Percentiles rank a stretch among this genome's conserved stretches.
Conservation (phyloP, 23 tunicate species). For the Halocynthia aurantium region DNA sequence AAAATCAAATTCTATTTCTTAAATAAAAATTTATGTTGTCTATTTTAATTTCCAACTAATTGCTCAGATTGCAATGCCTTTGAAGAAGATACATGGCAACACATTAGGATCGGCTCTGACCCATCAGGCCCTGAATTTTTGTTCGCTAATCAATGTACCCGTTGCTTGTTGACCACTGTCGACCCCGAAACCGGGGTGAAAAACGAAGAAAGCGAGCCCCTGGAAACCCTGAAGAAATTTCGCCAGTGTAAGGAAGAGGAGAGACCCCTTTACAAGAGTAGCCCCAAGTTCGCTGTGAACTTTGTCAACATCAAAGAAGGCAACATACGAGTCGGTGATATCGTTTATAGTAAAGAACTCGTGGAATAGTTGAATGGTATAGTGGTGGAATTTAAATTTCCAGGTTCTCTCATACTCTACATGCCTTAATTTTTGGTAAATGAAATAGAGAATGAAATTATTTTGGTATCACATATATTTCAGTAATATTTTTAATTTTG, state of each 20-base stretch:
- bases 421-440: too few species aligned
- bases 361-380: too few species aligned
- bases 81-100: constrained; percentile 5
- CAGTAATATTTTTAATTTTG: too few species aligned
- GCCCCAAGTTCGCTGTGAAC: constrained; percentile 26
- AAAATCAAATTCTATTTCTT: too few species aligned
- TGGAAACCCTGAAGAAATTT: constrained; percentile 25
- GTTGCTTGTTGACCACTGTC: constrained; percentile 60
- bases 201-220: constrained; percentile 18
- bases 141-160: constrained; percentile 1
- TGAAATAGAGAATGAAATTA: too few species aligned
- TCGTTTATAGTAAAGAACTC: constrained; percentile 19
- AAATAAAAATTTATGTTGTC: too few species aligned
- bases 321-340: constrained; percentile 31
- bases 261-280: background rate
- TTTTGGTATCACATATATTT: too few species aligned
- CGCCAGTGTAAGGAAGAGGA: constrained; percentile 17
- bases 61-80: background rate
- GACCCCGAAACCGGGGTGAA: constrained; percentile 45
- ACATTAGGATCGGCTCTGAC: background rate
- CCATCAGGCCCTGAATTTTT: background rate
- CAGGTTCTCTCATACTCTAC: too few species aligned
- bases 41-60: background rate
- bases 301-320: constrained; percentile 33
- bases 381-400: too few species aligned